Evolutionary conservation across 2,888 invertebrate species (phyloP).

Genomic region (Tenthredo amoena): DNA sequence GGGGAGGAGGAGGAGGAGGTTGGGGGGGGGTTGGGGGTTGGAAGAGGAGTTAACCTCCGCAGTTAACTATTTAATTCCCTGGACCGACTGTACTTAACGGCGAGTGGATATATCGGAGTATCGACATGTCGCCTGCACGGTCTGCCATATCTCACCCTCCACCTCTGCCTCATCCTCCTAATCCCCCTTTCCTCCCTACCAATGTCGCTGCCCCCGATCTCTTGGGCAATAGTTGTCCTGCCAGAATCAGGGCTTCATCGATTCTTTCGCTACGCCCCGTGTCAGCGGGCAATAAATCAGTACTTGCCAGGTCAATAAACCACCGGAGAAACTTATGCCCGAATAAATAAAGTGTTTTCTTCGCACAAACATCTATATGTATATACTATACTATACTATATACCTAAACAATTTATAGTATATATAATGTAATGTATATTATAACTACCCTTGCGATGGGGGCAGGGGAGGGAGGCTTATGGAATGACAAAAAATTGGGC

Average conservation of each 20-base stretch:
- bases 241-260: constrained; percentile 36
- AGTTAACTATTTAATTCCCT: constrained; percentile 42
- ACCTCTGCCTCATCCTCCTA: background rate
- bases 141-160: constrained; percentile 52
- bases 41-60: background rate
- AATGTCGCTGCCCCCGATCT: constrained; percentile 1
- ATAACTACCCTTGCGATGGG: background rate
- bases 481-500: background rate
- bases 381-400: background rate
- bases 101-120: constrained; percentile 52
- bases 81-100: constrained; percentile 50
- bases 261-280: constrained; percentile 34
- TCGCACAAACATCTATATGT: background rate
- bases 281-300: constrained; percentile 51
- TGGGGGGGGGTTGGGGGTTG: too few relatives aligned
- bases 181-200: background rate
- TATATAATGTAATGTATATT: background rate
- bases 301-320: constrained; percentile 52
- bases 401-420: background rate
- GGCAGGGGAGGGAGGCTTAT: background rate
- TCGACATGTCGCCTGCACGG: constrained; percentile 54
- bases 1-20: background rate
- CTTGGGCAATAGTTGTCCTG: constrained; percentile 52
- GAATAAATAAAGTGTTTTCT: constrained; percentile 14
- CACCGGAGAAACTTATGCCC: constrained; percentile 49